Evolutionary conservation across 2,797 vertebrate species (phyloP).

Genomic region (Phoebastria nigripes): DNA sequence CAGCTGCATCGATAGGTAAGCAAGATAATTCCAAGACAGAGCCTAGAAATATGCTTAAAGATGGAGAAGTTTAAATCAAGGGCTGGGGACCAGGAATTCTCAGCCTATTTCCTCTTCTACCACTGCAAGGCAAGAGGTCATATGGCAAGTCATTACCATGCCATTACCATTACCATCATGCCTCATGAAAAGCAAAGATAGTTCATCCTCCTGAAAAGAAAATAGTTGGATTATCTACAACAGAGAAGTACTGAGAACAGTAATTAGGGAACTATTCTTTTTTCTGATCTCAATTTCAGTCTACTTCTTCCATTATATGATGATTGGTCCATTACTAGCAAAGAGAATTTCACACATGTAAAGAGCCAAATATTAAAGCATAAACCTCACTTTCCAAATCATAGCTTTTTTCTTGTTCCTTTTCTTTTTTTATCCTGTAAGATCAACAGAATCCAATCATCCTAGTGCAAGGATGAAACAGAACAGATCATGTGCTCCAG

Average conservation of each 20-base stretch:
- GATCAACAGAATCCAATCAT: not conserved
- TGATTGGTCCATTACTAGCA: not conserved
- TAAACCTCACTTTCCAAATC: not conserved
- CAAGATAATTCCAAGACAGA: not conserved
- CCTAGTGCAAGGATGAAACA: not conserved
- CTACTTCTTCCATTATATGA: not conserved
- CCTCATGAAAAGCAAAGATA: not conserved
- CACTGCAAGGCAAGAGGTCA: not conserved
- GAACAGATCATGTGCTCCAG: not conserved
- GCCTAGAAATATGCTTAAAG: not conserved
- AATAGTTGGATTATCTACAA: not conserved
- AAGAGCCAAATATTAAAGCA: not conserved
- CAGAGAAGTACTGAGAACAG: not conserved
- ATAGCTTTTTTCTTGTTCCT: not conserved
- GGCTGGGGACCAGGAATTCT: not conserved
- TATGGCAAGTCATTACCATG: not conserved
- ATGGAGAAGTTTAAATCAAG: not conserved
- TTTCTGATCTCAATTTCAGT: not conserved
- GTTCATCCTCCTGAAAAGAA: not conserved
- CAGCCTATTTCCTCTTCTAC: not conserved
- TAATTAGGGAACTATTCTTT: not conserved
- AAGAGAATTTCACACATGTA: not conserved
- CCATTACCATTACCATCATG: not conserved
- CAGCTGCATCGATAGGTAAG: not conserved
- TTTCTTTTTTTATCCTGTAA: not conserved